These are phyloP conservation scores for Tragelaphus buxtoni DNA, from an alignment of 2,113 vertebrate genomes.

Conservation along the genomic window DNA sequence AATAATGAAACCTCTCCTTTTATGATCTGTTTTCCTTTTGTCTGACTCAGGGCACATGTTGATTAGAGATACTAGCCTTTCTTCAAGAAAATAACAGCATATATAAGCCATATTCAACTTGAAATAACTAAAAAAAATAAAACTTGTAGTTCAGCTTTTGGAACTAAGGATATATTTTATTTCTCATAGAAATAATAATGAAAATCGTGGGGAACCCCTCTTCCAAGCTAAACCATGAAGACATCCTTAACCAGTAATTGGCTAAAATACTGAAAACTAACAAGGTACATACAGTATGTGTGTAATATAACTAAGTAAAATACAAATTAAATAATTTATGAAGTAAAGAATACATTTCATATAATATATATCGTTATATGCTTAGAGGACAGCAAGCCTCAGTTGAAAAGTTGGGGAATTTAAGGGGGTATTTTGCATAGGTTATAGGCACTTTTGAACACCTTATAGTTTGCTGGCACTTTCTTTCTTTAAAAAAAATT, in stretches of 20 bases:
- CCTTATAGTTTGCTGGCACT: neutral
- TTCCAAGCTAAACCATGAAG: neutral
- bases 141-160: neutral
- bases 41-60: neutral
- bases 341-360: neutral
- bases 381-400: neutral
- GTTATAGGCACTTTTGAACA: neutral
- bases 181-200: neutral
- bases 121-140: neutral
- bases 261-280: neutral
- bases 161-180: neutral
- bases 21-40: neutral
- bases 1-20: neutral
- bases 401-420: neutral
- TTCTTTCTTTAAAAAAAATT: neutral
- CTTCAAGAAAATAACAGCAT: neutral
- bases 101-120: neutral
- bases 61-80: neutral
- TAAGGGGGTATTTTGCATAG: neutral
- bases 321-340: neutral
- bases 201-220: neutral
- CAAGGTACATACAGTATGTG: neutral
- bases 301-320: slow-evolving; percentile 8
- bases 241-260: neutral
- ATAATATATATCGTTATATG: neutral